These are phyloP conservation scores for Sebastes dallii DNA, from an alignment of 2,797 vertebrate species.

Conservation along the genomic window DNA sequence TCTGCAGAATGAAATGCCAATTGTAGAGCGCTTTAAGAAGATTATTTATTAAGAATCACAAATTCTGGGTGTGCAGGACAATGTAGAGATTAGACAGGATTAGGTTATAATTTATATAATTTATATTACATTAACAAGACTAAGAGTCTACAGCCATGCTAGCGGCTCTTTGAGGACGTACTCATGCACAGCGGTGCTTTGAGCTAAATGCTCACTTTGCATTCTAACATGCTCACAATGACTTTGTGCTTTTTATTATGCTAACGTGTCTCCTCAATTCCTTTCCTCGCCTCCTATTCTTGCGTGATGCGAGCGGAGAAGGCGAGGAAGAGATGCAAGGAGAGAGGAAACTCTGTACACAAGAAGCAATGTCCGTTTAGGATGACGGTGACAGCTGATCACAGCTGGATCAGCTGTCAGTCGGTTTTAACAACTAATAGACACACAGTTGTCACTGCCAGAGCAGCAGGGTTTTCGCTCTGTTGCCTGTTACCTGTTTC, in stretches of 20 bases:
- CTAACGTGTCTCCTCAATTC: no score
- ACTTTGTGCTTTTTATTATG: no score
- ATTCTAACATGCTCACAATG: not conserved
- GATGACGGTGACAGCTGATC: no score
- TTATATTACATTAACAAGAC: not conserved
- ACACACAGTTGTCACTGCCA: no score
- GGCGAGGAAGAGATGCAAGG: no score
- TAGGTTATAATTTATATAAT: not conserved
- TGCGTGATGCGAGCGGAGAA: no score
- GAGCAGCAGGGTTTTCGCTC: no score
- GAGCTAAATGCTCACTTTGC: not conserved
- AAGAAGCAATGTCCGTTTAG: accelerated
- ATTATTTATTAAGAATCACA: not conserved
- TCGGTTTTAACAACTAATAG: no score
- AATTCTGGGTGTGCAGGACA: not conserved
- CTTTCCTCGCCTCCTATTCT: no score
- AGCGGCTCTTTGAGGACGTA: not conserved
- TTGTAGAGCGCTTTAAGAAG: not conserved
- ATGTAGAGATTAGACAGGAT: not conserved
- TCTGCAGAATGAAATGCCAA: not conserved
- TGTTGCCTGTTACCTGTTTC: no score
- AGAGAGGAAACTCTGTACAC: no score
- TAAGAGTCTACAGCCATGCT: not conserved
- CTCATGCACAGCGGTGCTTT: not conserved
- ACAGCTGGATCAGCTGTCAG: no score